These are phyloP conservation scores for Manacus vitellinus DNA, from an alignment of 2,113 vertebrate genomes.

Conservation along the genomic window DNA sequence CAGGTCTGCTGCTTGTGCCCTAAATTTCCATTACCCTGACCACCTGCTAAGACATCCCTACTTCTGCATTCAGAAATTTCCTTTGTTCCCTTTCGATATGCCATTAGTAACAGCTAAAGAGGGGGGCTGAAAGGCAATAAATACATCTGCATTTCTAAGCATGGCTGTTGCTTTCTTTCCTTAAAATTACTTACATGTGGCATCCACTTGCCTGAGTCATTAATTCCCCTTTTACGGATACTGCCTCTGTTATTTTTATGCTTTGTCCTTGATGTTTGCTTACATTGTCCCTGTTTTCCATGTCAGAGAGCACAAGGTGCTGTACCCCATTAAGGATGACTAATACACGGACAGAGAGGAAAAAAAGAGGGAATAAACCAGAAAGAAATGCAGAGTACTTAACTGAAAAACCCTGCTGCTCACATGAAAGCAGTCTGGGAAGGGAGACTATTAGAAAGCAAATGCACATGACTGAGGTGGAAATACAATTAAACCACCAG, in stretches of 20 bases:
- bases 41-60: neutral
- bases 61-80: conserved; percentile 18
- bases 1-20: neutral
- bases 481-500: conserved; percentile 51
- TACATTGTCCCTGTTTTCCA: conserved; percentile 45
- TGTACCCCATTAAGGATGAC: conserved; percentile 50
- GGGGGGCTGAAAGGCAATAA: conserved; percentile 46
- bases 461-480: conserved; percentile 30
- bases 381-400: conserved; percentile 25
- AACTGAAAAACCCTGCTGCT: conserved; percentile 47
- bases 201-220: conserved; percentile 29
- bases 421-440: conserved; percentile 1
- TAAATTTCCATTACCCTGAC: neutral
- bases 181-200: conserved; percentile 56
- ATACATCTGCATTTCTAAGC: conserved; percentile 56
- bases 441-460: conserved; percentile 35
- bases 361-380: neutral
- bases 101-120: conserved; percentile 30
- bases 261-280: conserved; percentile 55
- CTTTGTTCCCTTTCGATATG: conserved; percentile 14
- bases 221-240: conserved; percentile 15
- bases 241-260: neutral
- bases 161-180: conserved; percentile 33
- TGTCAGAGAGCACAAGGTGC: conserved; percentile 44
- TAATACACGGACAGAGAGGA: neutral